Evolutionary conservation across 2,797 vertebrate genomes (phyloP), one percentile per base, ranked within the genome.

Genomic region (Rhabdophis nuchalis): DNA sequence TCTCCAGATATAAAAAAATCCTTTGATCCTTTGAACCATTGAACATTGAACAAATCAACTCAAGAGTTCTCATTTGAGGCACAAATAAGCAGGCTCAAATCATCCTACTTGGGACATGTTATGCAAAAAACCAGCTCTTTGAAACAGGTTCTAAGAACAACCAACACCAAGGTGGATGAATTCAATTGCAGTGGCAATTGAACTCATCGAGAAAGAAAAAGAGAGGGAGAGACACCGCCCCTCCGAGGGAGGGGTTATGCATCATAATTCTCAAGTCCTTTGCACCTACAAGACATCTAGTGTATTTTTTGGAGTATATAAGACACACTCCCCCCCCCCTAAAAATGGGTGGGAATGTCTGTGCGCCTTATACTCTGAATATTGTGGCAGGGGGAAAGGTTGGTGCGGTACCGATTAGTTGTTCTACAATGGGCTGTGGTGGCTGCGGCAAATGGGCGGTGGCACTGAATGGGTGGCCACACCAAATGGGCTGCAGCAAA

Each of bases 181-280:
- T 23, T 82, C 20, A 82, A 10, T 82, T 82, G 41, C 72, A 82
- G 20, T 82, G 36, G 20, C 20, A 12, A 82, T n/a, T n/a, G n/a
- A n/a, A n/a, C n/a, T n/a, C n/a, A n/a, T n/a, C n/a, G n/a, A n/a
- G n/a, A n/a, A n/a, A n/a, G n/a, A n/a, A n/a, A n/a, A n/a, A n/a
- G n/a, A n/a, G n/a, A n/a, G n/a, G n/a, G n/a, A n/a, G 72, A 82
- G 20, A 82, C 41, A 5, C 46, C 46, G 0, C 46, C 4, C 46
- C 46, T 1, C 6, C 0, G 0, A 72, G 2, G n/a, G 16, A 72
- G 1, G 64, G 14, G 16, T 9, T 72, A 5, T 68, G n/a, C 6
- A 1, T 18, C n/a, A 32, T 68, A 6, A 68, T 68, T 36, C n/a
- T 72, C 0, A 2, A 72, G 64, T 36, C n/a, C n/a, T 36, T 36